Evolutionary conservation across 2,888 invertebrate species (phyloP).

Genomic region (Amiota communis): DNA sequence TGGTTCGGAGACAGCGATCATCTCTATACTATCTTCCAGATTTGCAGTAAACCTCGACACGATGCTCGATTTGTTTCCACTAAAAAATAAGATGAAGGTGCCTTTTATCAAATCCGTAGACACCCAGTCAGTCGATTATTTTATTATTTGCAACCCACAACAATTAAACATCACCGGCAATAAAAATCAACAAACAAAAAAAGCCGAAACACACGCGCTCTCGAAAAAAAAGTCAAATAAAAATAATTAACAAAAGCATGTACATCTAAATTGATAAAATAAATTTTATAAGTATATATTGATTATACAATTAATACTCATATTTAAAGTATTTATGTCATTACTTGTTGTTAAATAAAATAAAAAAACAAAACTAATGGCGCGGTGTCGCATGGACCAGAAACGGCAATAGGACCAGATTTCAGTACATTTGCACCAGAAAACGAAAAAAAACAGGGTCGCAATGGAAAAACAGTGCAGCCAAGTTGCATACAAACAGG

Average conservation of each 20-base stretch:
- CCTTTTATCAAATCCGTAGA: background rate
- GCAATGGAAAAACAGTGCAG: no score
- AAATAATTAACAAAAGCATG: background rate
- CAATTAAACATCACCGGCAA: background rate
- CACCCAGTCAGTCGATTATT: background rate
- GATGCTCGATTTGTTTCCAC: background rate
- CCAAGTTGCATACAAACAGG: no score
- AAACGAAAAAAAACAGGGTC: no score
- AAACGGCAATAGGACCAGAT: no score
- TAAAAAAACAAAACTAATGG: no score
- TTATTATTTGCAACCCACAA: slow-evolving; percentile 5
- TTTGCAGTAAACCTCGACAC: slow-evolving; percentile 75
- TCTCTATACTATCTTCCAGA: slow-evolving; percentile 90
- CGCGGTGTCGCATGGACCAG: no score
- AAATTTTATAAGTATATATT: no score
- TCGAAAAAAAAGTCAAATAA: slow-evolving; percentile 18
- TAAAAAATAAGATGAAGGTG: background rate
- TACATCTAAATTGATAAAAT: no score
- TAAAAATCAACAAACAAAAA: slow-evolving; percentile 1
- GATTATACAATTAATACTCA: no score
- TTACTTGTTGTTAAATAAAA: no score
- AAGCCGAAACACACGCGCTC: slow-evolving; percentile 4
- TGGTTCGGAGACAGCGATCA: slow-evolving; percentile 92
- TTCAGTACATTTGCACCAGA: no score
- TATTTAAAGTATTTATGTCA: no score